Conservation (phyloP, 2,113 vertebrate genomes). For the Furnarius figulus region DNA sequence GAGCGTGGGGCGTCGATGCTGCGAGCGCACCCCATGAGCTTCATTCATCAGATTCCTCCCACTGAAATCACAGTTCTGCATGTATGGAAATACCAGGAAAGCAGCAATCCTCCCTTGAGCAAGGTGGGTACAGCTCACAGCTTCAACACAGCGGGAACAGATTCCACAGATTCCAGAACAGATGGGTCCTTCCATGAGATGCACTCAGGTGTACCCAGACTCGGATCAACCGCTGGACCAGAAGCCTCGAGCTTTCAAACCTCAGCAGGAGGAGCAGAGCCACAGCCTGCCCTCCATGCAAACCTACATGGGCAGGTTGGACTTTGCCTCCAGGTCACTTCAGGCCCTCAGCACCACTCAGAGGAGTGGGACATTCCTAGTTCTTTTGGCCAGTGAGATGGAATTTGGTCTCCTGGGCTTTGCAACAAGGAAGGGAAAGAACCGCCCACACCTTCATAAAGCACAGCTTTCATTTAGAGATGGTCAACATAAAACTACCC, state of each 20-base stretch:
- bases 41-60: neutral
- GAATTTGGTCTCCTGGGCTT: neutral
- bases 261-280: too few species aligned
- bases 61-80: neutral
- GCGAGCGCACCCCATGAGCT: neutral
- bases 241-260: too few species aligned
- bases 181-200: too few species aligned
- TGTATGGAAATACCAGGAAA: too few species aligned
- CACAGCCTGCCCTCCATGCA: too few species aligned
- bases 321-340: neutral
- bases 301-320: too few species aligned
- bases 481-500: neutral
- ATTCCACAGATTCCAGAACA: too few species aligned
- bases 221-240: too few species aligned
- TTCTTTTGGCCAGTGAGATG: neutral
- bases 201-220: too few species aligned
- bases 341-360: neutral
- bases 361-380: neutral
- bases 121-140: too few species aligned
- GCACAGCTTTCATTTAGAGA: neutral
- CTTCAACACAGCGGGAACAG: too few species aligned
- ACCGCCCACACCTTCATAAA: neutral
- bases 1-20: neutral
- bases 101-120: too few species aligned
- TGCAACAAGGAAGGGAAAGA: neutral